Conservation (phyloP, 2,113 vertebrate genomes). For the Prionailurus bengalensis region DNA sequence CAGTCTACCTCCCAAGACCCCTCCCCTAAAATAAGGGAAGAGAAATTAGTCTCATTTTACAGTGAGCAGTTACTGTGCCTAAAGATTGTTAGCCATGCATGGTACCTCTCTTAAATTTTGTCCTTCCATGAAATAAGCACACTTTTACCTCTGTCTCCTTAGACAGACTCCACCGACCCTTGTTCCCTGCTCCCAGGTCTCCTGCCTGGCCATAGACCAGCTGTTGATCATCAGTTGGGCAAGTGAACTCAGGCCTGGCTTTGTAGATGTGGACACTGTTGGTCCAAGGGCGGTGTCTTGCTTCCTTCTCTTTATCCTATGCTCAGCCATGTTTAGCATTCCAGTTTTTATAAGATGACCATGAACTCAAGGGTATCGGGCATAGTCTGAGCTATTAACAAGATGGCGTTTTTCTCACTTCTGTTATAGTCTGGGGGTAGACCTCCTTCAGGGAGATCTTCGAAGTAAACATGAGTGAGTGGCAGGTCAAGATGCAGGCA, state of each 20-base stretch:
- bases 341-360: background rate
- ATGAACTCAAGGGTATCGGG: background rate
- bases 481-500: background rate
- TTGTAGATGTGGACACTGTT: background rate
- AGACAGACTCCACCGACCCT: background rate
- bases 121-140: background rate
- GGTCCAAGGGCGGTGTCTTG: background rate
- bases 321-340: background rate
- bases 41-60: background rate
- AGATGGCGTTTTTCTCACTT: background rate
- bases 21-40: background rate
- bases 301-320: background rate
- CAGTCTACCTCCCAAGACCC: background rate
- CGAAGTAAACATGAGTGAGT: background rate
- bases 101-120: background rate
- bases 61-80: background rate
- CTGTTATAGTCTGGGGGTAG: background rate
- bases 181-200: background rate
- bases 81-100: fast-evolving
- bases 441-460: background rate
- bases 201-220: background rate
- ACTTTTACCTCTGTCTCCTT: background rate
- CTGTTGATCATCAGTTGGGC: background rate
- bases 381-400: background rate
- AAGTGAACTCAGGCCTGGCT: background rate